These are phyloP conservation scores for Drosophila macrospina DNA, from an alignment of 2,888 invertebrate genomes.

Conservation along the genomic window DNA sequence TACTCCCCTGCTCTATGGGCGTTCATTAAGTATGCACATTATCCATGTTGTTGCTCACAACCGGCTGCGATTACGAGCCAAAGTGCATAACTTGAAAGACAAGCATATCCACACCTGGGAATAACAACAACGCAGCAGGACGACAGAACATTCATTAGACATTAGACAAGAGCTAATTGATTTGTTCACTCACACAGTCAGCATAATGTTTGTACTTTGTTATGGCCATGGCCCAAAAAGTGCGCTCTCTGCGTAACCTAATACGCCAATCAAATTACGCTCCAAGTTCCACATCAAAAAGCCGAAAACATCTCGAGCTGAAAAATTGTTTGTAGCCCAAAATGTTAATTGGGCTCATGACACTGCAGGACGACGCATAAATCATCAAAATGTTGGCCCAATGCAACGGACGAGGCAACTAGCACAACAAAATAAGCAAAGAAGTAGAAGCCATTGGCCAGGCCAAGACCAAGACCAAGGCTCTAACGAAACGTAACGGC, in stretches of 20 bases:
- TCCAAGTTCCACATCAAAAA: slow-evolving; percentile 27
- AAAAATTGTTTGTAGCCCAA: slow-evolving; percentile 59
- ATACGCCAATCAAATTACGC: slow-evolving; percentile 51
- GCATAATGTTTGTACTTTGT: slow-evolving; percentile 12
- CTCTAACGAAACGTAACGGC: slow-evolving; percentile 77
- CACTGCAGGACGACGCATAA: slow-evolving; percentile 71
- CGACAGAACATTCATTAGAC: slow-evolving; percentile 7
- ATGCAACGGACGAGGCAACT: slow-evolving; percentile 52
- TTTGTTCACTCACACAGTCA: slow-evolving; percentile 18
- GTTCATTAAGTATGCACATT: slow-evolving; percentile 70
- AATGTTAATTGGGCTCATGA: slow-evolving; percentile 79
- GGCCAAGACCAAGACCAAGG: slow-evolving; percentile 19
- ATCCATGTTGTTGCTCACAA: slow-evolving; percentile 26
- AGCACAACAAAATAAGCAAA: slow-evolving; percentile 17
- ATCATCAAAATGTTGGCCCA: slow-evolving; percentile 68
- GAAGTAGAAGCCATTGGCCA: slow-evolving; percentile 35
- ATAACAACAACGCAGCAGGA: slow-evolving; percentile 21
- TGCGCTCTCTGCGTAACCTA: slow-evolving; percentile 13
- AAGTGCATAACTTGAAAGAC: slow-evolving; percentile 52
- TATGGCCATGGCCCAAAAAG: slow-evolving; percentile 10
- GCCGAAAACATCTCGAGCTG: slow-evolving; percentile 44
- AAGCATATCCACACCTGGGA: slow-evolving; percentile 40
- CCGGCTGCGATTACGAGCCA: slow-evolving; percentile 42
- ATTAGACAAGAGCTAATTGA: slow-evolving; percentile 25
- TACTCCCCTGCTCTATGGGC: slow-evolving; percentile 29